phyloP scores from a whole-genome alignment of 2,888 invertebrate species.

The Aphrophora alni region DNA sequence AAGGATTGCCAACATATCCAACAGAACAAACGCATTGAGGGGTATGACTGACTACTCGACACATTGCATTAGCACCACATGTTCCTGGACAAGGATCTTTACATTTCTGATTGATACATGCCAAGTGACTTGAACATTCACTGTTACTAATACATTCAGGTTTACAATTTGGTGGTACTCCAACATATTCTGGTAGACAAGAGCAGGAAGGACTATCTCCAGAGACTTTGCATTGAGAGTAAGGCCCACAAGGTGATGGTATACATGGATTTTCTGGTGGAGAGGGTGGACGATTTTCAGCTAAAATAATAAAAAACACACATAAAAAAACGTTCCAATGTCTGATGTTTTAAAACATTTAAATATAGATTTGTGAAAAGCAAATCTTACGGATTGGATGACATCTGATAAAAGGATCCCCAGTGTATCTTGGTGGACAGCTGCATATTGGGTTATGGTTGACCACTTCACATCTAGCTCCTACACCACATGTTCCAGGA shows the following conservation, averaged over 20 bases:
- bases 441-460: conserved; percentile 81
- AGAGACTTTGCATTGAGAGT: conserved; percentile 71
- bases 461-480: conserved; percentile 73
- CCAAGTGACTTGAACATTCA: conserved; percentile 67
- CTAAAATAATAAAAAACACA: conserved; percentile 36
- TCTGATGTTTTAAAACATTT: no score
- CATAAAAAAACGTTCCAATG: no score
- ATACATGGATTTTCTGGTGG: conserved; percentile 64
- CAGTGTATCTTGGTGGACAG: conserved; percentile 71
- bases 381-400: conserved; percentile 56
- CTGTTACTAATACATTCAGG: conserved; percentile 81
- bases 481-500: conserved; percentile 65
- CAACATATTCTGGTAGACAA: conserved; percentile 75
- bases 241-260: conserved; percentile 58
- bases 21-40: conserved; percentile 59
- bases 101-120: conserved; percentile 75
- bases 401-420: conserved; percentile 76
- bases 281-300: conserved; percentile 39
- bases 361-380: no score
- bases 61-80: conserved; percentile 80
- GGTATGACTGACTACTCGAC: conserved; percentile 82
- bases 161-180: conserved; percentile 81
- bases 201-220: conserved; percentile 71
- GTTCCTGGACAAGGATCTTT: conserved; percentile 76
- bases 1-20: conserved; percentile 55